Conservation (phyloP, 2,797 vertebrate genomes). For the Orestias chungarensis region DNA sequence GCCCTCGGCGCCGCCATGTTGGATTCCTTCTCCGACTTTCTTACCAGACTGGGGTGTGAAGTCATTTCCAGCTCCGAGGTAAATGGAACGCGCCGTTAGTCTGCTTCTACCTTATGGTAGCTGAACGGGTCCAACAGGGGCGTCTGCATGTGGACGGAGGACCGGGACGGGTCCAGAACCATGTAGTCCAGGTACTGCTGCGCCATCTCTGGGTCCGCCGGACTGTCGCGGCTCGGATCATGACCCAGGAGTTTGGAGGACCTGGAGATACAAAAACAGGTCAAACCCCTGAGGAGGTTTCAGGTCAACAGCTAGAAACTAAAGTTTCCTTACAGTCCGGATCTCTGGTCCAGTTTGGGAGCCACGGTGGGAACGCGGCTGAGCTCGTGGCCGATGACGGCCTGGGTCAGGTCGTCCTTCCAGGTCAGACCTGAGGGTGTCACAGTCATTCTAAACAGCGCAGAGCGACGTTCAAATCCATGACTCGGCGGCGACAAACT, state of each 20-base stretch:
- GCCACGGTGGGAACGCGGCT: conserved; percentile 83
- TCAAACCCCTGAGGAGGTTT: not conserved
- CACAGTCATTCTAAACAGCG: not conserved
- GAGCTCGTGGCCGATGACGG: conserved; percentile 88
- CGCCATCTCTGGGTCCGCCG: conserved; percentile 65
- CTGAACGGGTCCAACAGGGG: conserved; percentile 84
- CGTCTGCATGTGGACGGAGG: conserved; percentile 81
- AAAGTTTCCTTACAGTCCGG: conserved; percentile 48
- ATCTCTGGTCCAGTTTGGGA: conserved; percentile 8
- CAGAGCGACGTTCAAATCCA: not conserved
- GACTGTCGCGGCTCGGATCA: conserved; percentile 18
- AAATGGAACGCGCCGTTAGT: no score
- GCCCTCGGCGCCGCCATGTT: no score
- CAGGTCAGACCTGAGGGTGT: conserved; percentile 88
- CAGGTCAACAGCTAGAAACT: no score
- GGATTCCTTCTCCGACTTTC: no score
- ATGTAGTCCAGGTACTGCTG: conserved; percentile 88
- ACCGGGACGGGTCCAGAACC: conserved; percentile 75
- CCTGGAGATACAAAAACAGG: conserved; percentile 20
- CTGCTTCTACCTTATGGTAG: conserved; percentile 82
- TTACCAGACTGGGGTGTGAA: no score
- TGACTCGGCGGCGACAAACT: not conserved
- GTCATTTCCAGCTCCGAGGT: no score
- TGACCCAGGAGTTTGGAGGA: conserved; percentile 33
- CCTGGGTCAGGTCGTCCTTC: conserved; percentile 91